A percentile compares a stretch with the other conserved stretches of the same genome.
phyloP scores from a whole-genome alignment of 2,888 invertebrate genomes.

The Cantharis nigra region DNA sequence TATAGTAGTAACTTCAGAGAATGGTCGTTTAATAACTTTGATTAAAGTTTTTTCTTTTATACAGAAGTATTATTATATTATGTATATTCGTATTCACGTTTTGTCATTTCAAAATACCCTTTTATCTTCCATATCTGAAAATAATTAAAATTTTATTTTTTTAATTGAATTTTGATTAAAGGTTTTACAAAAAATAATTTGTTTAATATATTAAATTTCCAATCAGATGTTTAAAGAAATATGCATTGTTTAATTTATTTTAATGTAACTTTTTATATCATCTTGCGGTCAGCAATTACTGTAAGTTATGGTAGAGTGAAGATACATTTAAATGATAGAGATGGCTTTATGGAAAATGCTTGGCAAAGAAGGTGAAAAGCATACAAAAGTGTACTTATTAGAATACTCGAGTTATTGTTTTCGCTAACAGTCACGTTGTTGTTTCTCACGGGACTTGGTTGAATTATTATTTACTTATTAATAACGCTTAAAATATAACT shows the following conservation, averaged over 20 bases:
- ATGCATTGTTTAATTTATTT: conserved; percentile 30
- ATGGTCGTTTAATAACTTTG: not conserved
- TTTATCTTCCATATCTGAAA: not conserved
- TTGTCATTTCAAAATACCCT: not conserved
- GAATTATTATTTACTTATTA: conserved; percentile 29
- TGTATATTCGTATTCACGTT: not conserved
- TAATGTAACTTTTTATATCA: conserved; percentile 27
- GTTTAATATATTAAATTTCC: not conserved
- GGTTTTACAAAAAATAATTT: not conserved
- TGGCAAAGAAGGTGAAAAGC: conserved; percentile 40
- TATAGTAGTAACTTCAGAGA: not conserved
- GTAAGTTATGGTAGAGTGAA: conserved; percentile 41
- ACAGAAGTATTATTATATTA: too few species aligned
- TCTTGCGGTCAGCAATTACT: conserved; percentile 43
- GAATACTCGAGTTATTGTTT: conserved; percentile 57
- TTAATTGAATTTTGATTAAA: not conserved
- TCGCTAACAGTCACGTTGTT: conserved; percentile 54
- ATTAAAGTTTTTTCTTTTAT: not conserved
- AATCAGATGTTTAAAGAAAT: not conserved
- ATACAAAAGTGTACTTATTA: conserved; percentile 52
- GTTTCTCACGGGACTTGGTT: conserved; percentile 54
- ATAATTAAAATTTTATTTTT: not conserved
- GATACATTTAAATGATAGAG: conserved; percentile 34
- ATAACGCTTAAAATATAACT: conserved; percentile 23
- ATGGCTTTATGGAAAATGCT: conserved; percentile 21